Percentiles rank a stretch among this genome's conserved stretches.
Conservation (phyloP, 2,797 vertebrate species). For the Platalea minor region DNA sequence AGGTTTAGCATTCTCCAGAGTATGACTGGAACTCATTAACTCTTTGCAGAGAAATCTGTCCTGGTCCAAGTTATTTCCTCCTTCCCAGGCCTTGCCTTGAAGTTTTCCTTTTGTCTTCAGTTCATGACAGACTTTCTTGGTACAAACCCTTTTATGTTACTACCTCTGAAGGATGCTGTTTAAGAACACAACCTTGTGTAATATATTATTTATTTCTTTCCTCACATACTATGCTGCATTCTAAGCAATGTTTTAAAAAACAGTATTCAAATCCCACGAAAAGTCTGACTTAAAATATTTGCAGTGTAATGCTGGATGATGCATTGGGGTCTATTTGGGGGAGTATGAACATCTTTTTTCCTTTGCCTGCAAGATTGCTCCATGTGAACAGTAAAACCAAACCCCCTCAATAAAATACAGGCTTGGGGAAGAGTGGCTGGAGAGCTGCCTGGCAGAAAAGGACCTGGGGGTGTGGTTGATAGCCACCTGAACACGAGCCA, state of each 20-base stretch:
- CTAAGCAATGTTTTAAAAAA: not conserved
- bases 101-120: not conserved
- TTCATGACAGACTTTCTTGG: not conserved
- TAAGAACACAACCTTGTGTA: not conserved
- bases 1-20: not conserved
- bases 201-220: not conserved
- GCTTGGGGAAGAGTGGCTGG: too few relatives aligned
- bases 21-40: not conserved
- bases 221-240: not conserved
- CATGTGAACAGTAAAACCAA: not conserved
- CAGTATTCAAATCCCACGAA: not conserved
- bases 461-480: too few relatives aligned
- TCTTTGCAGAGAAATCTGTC: not conserved
- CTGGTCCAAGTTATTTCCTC: not conserved
- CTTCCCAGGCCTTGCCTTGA: not conserved
- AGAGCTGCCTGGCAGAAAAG: too few relatives aligned
- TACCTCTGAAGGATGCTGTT: not conserved
- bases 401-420: not conserved
- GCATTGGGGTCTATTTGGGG: not conserved
- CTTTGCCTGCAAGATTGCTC: not conserved
- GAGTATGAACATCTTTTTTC: not conserved
- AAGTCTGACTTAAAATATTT: not conserved
- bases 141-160: not conserved
- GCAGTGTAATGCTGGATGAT: not conserved
- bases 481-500: too few relatives aligned